phyloP scores from a whole-genome alignment of 2,888 invertebrate species.

The Omphaloscelis lunosa region DNA sequence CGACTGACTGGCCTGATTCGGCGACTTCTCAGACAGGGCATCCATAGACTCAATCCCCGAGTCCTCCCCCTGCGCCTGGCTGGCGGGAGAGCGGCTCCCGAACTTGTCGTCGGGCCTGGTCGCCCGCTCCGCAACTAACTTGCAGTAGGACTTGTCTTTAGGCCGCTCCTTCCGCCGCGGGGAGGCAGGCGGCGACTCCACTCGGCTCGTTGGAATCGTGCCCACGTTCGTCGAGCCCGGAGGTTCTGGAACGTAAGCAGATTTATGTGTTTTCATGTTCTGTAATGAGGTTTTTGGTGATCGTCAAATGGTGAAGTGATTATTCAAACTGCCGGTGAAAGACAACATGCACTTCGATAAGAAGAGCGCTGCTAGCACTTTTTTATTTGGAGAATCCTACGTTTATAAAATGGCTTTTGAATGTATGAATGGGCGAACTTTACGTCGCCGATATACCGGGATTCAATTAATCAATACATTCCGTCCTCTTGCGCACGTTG shows the following conservation, averaged over 20 bases:
- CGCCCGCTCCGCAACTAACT: constrained; percentile 88
- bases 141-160: constrained; percentile 91
- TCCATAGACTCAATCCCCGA: constrained; percentile 98
- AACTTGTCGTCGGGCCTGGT: constrained; percentile 80
- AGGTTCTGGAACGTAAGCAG: constrained; percentile 78
- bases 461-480: background rate
- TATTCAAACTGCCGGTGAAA: background rate
- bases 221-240: constrained; percentile 94
- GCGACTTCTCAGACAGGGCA: constrained; percentile 97
- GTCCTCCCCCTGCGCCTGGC: constrained; percentile 94
- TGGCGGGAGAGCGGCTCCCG: constrained; percentile 86
- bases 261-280: constrained; percentile 33
- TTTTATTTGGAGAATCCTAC: background rate
- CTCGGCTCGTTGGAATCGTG: constrained; percentile 87
- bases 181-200: constrained; percentile 81
- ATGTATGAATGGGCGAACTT: background rate
- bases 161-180: constrained; percentile 84
- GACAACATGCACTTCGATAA: background rate
- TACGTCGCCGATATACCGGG: background rate
- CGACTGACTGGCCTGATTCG: constrained; percentile 96
- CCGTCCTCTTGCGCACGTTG: no score
- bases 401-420: background rate
- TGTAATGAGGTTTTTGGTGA: constrained; percentile 29
- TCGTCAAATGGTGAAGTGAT: constrained; percentile 13
- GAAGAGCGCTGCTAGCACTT: background rate